These are phyloP conservation scores for Drosophila kanekoi DNA, from an alignment of 2,888 invertebrate genomes.

Conservation along the genomic window DNA sequence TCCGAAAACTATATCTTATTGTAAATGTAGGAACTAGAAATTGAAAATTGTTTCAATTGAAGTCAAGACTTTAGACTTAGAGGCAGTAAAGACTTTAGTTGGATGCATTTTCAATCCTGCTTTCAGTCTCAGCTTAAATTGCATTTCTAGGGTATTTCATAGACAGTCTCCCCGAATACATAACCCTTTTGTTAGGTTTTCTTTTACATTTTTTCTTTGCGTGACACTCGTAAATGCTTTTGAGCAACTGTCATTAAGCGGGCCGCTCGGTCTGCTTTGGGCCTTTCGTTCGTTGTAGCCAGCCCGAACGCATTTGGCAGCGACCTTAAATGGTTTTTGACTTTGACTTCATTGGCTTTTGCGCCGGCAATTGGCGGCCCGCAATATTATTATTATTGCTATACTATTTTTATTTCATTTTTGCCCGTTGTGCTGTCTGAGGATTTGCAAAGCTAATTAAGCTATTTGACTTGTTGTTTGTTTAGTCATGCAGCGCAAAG, in stretches of 20 bases:
- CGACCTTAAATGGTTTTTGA: slow-evolving; percentile 77
- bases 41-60: too few relatives aligned
- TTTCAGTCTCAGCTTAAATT: too few relatives aligned
- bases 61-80: too few relatives aligned
- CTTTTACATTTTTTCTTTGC: slow-evolving; percentile 12
- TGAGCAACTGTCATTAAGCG: slow-evolving; percentile 48
- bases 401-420: slow-evolving; percentile 13
- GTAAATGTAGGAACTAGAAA: too few relatives aligned
- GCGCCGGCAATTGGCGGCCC: slow-evolving; percentile 40
- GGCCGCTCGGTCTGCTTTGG: slow-evolving; percentile 13
- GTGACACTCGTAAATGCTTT: slow-evolving; percentile 56
- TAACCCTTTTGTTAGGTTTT: slow-evolving; percentile 19
- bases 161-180: background rate
- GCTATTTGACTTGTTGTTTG: slow-evolving; percentile 59
- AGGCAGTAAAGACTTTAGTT: too few relatives aligned
- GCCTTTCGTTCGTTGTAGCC: slow-evolving; percentile 4
- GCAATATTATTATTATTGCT: slow-evolving; percentile 33
- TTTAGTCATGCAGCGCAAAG: slow-evolving; percentile 55
- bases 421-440: slow-evolving; percentile 16
- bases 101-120: too few relatives aligned
- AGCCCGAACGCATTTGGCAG: slow-evolving; percentile 26
- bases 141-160: slow-evolving; percentile 28
- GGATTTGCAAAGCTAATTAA: slow-evolving; percentile 74
- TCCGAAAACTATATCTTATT: too few relatives aligned
- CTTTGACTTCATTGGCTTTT: slow-evolving; percentile 70